Conservation (phyloP, 2,797 vertebrate species). For the Tangara arthus region DNA sequence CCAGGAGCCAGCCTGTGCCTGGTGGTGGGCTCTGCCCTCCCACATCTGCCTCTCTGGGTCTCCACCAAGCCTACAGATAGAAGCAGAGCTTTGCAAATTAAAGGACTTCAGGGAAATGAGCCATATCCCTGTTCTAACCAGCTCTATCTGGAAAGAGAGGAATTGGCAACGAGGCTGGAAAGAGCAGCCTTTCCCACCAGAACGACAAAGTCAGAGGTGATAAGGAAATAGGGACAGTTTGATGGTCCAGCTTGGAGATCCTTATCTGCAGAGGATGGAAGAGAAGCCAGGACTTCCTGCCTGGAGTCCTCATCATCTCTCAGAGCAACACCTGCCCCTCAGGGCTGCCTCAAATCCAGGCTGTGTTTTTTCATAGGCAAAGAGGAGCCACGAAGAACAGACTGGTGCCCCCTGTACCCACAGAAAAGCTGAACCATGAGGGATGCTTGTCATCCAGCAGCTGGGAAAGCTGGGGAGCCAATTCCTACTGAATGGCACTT, state of each 20-base stretch:
- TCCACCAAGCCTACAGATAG: neutral
- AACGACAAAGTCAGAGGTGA: neutral
- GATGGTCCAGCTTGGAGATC: neutral
- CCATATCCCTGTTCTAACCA: neutral
- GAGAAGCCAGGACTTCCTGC: neutral
- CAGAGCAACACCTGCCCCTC: neutral
- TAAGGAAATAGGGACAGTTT: neutral
- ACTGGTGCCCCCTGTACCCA: neutral
- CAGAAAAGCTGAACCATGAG: constrained; percentile 14
- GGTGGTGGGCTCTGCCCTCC: neutral
- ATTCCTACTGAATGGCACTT: constrained; percentile 60
- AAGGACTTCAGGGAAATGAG: neutral
- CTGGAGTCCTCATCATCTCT: neutral
- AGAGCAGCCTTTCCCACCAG: neutral
- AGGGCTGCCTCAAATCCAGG: neutral
- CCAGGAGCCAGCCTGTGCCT: neutral
- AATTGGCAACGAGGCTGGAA: neutral
- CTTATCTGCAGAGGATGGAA: neutral
- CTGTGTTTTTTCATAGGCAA: fast-evolving
- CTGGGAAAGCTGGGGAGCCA: constrained; percentile 54
- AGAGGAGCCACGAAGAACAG: neutral
- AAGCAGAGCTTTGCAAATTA: constrained; percentile 9
- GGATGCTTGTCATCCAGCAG: constrained; percentile 33
- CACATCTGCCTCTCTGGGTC: neutral
- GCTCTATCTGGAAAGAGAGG: neutral